Percentiles rank a stretch among this genome's conserved stretches.
These are phyloP conservation scores for Loris lydekkerianus DNA, from an alignment of 2,797 vertebrate genomes.

Conservation along the genomic window DNA sequence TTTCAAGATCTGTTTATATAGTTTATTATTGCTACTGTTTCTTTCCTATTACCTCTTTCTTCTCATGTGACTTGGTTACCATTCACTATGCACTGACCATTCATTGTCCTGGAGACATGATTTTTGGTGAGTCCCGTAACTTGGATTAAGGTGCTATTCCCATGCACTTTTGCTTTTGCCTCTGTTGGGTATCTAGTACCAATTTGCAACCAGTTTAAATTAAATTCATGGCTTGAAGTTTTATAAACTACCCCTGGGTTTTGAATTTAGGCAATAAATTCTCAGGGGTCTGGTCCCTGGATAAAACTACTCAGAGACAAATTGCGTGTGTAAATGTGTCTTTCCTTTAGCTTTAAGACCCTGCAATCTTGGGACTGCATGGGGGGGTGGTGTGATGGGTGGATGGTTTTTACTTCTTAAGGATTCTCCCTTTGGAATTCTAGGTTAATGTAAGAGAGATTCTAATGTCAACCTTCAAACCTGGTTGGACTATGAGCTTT, in stretches of 20 bases:
- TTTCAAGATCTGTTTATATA: not conserved
- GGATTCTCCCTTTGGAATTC: not conserved
- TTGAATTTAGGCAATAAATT: not conserved
- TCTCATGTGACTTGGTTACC: not conserved
- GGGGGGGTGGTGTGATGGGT: not conserved
- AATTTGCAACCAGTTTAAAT: slow-evolving; percentile 15
- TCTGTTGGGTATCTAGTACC: not conserved
- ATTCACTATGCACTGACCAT: not conserved
- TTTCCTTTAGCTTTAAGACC: not conserved
- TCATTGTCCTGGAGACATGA: not conserved
- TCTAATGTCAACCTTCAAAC: not conserved
- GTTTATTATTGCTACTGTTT: not conserved
- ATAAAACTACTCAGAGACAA: not conserved
- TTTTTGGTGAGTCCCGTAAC: not conserved
- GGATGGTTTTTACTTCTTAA: not conserved
- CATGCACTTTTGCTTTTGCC: not conserved
- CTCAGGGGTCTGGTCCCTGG: not conserved
- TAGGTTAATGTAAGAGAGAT: not conserved
- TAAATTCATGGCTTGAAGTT: not conserved
- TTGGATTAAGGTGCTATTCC: not conserved
- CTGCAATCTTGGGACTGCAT: not conserved
- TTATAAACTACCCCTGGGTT: not conserved
- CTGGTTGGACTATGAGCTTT: not conserved
- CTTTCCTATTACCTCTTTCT: not conserved
- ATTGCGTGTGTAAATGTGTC: not conserved